These are phyloP conservation scores for Zosterops japonicus DNA, from an alignment of 2,113 vertebrate genomes.

Conservation along the genomic window DNA sequence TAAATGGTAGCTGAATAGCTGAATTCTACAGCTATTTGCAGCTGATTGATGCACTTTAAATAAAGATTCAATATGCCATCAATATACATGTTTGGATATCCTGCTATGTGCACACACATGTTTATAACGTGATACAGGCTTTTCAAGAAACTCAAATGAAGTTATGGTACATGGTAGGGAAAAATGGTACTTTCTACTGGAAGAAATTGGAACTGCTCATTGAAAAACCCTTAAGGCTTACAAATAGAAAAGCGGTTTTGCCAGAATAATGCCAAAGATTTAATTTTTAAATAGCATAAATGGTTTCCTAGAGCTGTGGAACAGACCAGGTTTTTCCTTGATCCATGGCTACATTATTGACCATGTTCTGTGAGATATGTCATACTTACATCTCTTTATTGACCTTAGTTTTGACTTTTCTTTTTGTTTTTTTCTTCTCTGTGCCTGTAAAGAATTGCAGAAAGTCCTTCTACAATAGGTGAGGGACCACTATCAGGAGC, in stretches of 20 bases:
- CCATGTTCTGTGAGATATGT: not conserved
- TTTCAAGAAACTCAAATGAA: not conserved
- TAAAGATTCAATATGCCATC: not conserved
- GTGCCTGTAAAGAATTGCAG: not conserved
- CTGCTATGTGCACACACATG: not conserved
- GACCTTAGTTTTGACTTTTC: not conserved
- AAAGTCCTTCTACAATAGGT: not conserved
- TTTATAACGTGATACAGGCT: not conserved
- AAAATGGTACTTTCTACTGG: not conserved
- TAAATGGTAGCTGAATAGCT: not conserved
- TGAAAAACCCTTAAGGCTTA: not conserved
- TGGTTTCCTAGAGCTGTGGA: not conserved
- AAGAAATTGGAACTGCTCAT: not conserved
- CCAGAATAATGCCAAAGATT: not conserved
- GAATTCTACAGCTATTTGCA: not conserved
- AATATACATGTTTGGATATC: not conserved
- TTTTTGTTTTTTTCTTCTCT: not conserved
- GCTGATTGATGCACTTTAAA: not conserved
- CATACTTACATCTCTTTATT: not conserved
- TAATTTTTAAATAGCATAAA: not conserved
- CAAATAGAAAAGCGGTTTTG: not conserved
- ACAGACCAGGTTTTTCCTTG: not conserved
- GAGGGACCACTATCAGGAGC: fast-evolving
- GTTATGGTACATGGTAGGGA: fast-evolving
- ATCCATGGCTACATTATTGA: not conserved